Evolutionary conservation across 2,797 vertebrate species (phyloP), one percentile per base, ranked within the genome.

Genomic region (Sphaeramia orbicularis): DNA sequence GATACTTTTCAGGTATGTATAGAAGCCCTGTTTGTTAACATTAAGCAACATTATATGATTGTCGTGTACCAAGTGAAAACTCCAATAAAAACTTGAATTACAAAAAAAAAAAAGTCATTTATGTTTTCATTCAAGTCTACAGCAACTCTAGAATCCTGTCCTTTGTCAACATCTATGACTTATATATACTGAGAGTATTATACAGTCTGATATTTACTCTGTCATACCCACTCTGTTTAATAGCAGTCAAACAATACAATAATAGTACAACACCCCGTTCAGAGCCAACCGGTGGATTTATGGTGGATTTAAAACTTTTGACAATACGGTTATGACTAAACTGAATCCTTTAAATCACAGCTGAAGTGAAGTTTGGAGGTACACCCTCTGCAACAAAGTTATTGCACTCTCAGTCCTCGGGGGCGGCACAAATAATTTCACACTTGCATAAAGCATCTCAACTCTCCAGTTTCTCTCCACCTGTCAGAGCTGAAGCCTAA

Each of bases 401-500:
- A 76, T 66, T 67, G 58, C 57, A 14, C 44, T 69, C 4, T 2
- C 9, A 40, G 47, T 68, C 81, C 51, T 73, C 30, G 9, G 74
- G 19, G 71, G 48, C n/a, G 1, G 53, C 52, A 36, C 83, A 76
- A 83, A 80, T 77, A 77, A 69, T 79, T 77, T 68, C 68, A 72
- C 60, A 62, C 83, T 76, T 75, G 71, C 74, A 71, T 73, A 69
- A 84, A 81, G 67, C 65, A 66, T 79, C 74, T 58, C 70, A 74
- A 57, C 41, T 16, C 38, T 74, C 47, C 54, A 16, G 49, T 68
- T 57, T 68, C 69, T 59, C 55, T 76, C 80, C 88, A 90, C 81
- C 84, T 87, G 85, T 80, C 82, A 74, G 63, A 65, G 35, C 68
- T 78, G 45, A 73, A 72, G 61, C 65, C 73, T 83, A 87, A 83